These are phyloP conservation scores for Simalia tracyae DNA, from an alignment of 2,797 vertebrate genomes.

Conservation along the genomic window DNA sequence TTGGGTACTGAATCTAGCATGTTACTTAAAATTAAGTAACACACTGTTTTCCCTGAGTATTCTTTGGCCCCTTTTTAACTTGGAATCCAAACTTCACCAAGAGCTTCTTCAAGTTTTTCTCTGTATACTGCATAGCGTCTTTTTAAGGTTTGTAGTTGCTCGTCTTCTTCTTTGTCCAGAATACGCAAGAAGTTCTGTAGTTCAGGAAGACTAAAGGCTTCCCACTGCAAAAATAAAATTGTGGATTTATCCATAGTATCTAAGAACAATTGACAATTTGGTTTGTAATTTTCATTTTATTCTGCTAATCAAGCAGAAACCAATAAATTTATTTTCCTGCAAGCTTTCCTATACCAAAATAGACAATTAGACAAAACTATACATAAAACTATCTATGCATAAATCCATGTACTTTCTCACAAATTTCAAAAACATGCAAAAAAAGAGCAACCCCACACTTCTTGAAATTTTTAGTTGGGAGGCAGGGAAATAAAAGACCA, in stretches of 20 bases:
- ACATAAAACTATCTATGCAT: not conserved
- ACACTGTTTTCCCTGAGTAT: conserved; percentile 43
- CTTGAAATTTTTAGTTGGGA: not conserved
- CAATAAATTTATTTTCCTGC: not conserved
- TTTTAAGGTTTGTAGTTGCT: conserved; percentile 81
- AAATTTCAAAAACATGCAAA: not conserved
- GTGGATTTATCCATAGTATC: not conserved
- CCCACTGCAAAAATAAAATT: conserved; percentile 82
- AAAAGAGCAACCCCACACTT: not conserved
- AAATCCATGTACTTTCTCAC: not conserved
- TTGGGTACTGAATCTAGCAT: conserved; percentile 50
- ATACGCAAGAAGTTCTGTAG: conserved; percentile 94
- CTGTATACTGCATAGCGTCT: conserved; percentile 84
- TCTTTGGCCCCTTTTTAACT: conserved; percentile 64
- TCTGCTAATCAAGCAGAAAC: not conserved
- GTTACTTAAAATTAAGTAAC: conserved; percentile 58
- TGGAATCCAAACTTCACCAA: conserved; percentile 75
- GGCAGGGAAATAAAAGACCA: not conserved
- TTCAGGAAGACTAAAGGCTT: conserved; percentile 95
- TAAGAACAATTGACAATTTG: not conserved
- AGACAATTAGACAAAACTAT: not conserved
- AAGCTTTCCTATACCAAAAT: not conserved
- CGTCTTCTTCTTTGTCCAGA: conserved; percentile 91
- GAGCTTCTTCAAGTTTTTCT: conserved; percentile 87
- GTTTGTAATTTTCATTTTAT: not conserved